Percentiles rank a stretch among this genome's conserved stretches.
Evolutionary conservation across 2,888 invertebrate species (phyloP).

Genomic region (Pseudeuparius sepicola): DNA sequence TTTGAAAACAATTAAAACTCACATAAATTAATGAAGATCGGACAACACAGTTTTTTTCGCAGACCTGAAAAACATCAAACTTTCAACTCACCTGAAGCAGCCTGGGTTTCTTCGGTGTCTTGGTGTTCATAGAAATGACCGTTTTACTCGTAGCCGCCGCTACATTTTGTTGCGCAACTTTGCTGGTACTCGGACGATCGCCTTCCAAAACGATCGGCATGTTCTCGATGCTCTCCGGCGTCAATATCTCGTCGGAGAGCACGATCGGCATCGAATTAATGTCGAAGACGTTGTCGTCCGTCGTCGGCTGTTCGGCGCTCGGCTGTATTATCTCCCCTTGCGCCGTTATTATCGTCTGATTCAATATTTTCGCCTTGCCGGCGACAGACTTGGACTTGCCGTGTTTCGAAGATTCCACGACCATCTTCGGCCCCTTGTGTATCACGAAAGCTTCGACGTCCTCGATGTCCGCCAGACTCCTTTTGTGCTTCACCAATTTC

Average conservation of each 20-base stretch:
- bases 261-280: constrained; percentile 71
- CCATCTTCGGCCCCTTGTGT: constrained; percentile 28
- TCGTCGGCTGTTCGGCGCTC: constrained; percentile 27
- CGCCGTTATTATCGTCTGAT: constrained; percentile 39
- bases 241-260: constrained; percentile 57
- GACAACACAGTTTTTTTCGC: too few relatives aligned
- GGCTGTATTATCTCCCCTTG: constrained; percentile 34
- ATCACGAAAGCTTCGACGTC: constrained; percentile 38
- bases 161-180: too few relatives aligned
- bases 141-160: too few relatives aligned
- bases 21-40: too few relatives aligned
- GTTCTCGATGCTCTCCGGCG: constrained; percentile 57
- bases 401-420: background rate
- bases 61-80: too few relatives aligned
- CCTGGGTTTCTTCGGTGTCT: too few relatives aligned
- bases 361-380: constrained; percentile 36
- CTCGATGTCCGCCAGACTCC: constrained; percentile 34
- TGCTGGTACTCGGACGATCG: too few relatives aligned
- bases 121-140: too few relatives aligned
- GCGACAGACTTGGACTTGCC: constrained; percentile 12
- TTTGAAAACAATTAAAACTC: too few relatives aligned
- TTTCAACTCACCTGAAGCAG: too few relatives aligned
- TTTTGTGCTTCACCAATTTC: constrained; percentile 19
- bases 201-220: constrained; percentile 41
- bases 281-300: constrained; percentile 48